phyloP scores from a whole-genome alignment of 2,797 vertebrate species.

The Diplodus puntazzo region DNA sequence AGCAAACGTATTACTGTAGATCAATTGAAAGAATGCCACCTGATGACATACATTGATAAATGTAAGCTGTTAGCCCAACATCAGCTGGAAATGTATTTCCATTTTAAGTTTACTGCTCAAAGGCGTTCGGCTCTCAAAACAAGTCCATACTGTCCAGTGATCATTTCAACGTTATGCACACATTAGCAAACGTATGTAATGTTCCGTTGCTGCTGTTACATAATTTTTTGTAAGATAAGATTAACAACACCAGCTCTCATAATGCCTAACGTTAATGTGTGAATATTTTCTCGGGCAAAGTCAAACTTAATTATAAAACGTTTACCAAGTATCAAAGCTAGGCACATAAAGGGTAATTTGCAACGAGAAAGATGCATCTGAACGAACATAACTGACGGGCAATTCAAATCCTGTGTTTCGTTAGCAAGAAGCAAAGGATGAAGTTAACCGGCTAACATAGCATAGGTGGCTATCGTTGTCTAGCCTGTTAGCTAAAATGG shows the following conservation, averaged over 20 bases:
- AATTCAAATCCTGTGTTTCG: not conserved
- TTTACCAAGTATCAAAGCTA: not conserved
- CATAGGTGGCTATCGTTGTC: conserved; percentile 55
- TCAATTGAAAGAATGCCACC: not conserved
- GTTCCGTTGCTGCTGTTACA: not conserved
- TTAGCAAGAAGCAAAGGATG: conserved; percentile 6
- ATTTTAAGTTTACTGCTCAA: not conserved
- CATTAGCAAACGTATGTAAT: not conserved
- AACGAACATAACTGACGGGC: not conserved
- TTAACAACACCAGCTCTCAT: not conserved
- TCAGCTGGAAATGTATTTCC: not conserved
- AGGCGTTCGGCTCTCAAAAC: not conserved
- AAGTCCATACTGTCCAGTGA: not conserved
- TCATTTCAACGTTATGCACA: not conserved
- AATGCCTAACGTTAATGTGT: not conserved
- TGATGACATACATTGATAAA: not conserved
- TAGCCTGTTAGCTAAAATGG: conserved; percentile 74
- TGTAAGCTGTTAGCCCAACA: not conserved
- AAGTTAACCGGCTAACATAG: conserved; percentile 27
- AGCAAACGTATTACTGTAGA: not conserved
- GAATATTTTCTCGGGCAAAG: not conserved
- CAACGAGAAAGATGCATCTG: no score
- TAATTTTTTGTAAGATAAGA: not conserved
- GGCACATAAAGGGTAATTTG: not conserved
- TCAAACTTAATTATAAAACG: not conserved